These are phyloP conservation scores for Pontoporia blainvillei DNA, from an alignment of 2,113 vertebrate species.

Conservation along the genomic window DNA sequence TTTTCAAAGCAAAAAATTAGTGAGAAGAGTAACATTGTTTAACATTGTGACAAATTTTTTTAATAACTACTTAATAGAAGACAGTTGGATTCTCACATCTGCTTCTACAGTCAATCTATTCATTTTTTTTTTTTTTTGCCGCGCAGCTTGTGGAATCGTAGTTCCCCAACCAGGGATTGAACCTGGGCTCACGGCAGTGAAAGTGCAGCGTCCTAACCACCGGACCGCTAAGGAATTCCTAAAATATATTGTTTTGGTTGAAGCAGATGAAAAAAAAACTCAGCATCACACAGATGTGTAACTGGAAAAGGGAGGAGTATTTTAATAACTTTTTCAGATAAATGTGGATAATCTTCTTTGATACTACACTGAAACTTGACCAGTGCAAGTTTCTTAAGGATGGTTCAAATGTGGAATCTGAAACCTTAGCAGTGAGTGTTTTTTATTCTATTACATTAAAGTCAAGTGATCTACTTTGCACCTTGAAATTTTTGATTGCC, in stretches of 20 bases:
- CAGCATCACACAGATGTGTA: neutral
- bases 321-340: neutral
- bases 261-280: neutral
- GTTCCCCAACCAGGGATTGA: neutral
- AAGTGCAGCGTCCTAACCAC: neutral
- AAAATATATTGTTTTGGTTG: neutral
- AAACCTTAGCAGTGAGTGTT: neutral
- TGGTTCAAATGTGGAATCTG: neutral
- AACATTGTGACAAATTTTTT: neutral
- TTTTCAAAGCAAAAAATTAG: neutral
- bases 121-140: neutral
- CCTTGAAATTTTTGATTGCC: neutral
- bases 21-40: neutral
- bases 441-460: slow-evolving; percentile 1
- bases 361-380: neutral
- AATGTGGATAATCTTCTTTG: neutral
- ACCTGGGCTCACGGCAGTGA: neutral
- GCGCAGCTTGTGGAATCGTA: neutral
- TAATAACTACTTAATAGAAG: neutral
- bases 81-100: neutral
- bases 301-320: neutral
- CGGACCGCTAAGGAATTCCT: neutral
- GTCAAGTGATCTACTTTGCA: neutral
- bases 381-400: neutral
- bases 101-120: neutral